Base-by-base conservation (phyloP, 2,113 vertebrate species). In the Ammodramus savannarum region DNA sequence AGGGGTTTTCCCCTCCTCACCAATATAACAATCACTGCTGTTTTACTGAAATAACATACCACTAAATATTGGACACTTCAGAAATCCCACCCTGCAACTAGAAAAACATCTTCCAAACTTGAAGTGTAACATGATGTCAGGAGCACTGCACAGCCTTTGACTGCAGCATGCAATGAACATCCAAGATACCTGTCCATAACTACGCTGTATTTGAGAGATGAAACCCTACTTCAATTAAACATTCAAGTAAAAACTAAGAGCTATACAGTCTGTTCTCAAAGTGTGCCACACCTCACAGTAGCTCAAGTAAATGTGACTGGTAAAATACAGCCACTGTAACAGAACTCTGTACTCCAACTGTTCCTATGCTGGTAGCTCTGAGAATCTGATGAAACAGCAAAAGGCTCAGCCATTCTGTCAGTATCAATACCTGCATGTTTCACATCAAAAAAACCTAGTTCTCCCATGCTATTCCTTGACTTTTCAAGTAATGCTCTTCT, bases 1-100 rank as follows among this genome's bases (percentile, higher is more conserved):
- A 63, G 15, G 1, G 2, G 1, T 1, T 58, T 54, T 13, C 7
- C 3, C 1, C 10, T 23, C 22, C n/a, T 8, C 51, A 12, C 12
- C n/a, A 75, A 20, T 11, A 12, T 2, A 74, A 66, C 6, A 36
- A 36, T 31, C 51, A 44, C 21, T 39, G 6, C 34, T 20, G 19
- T 46, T 75, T 43, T 69, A 32, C 19, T 78, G 61, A 78, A 63
- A 83, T 19, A 66, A 8, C 17, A 62, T n/a, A 59, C 5, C 27
- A 57, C 18, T 75, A 39, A 18, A 31, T 32, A 65, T 16, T 2
- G 2, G 14, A 27, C 29, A 22, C 41, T 41, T 27, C 13, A 80
- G 61, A 63, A 66, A 26, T 10, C 38, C 54, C 5, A 27, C 5
- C 5, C 25, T 63, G 5, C 27, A 79, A 76, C 38, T 46, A 58